Conservation (phyloP, 2,113 vertebrate species). For the Calyptommatus sinebrachiatus region DNA sequence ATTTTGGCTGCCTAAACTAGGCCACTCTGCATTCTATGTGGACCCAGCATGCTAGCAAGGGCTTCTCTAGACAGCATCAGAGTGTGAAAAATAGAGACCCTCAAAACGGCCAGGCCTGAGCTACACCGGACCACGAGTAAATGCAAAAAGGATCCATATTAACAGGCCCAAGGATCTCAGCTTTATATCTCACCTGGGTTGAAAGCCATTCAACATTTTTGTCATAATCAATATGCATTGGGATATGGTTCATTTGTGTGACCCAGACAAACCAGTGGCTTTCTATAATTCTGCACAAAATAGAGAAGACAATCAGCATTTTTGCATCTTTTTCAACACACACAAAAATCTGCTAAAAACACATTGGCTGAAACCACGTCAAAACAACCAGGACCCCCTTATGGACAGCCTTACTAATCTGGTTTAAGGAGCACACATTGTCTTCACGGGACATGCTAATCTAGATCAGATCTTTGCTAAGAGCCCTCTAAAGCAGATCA, state of each 20-base stretch:
- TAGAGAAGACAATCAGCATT: neutral
- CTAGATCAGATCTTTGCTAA: too few relatives aligned
- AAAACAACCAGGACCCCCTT: too few relatives aligned
- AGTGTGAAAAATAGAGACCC: too few relatives aligned
- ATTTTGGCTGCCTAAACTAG: too few relatives aligned
- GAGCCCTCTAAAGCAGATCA: neutral
- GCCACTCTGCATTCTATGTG: too few relatives aligned
- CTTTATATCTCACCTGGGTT: constrained; percentile 70
- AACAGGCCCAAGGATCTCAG: neutral
- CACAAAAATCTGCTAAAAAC: neutral
- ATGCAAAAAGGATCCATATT: neutral
- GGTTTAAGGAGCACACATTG: too few relatives aligned
- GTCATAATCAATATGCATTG: constrained; percentile 77
- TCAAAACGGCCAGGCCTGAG: too few relatives aligned
- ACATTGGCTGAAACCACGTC: rapidly evolving
- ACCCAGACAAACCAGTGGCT: constrained; percentile 80
- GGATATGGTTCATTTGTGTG: constrained; percentile 75
- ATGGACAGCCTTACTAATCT: too few relatives aligned
- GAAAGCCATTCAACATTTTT: constrained; percentile 79
- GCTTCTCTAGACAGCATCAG: too few relatives aligned
- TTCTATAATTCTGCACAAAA: constrained; percentile 68
- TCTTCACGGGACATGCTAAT: too few relatives aligned
- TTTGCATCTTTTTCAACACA: rapidly evolving
- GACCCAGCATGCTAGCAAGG: too few relatives aligned
- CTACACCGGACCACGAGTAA: too few relatives aligned